Base-by-base conservation (phyloP, 2,888 invertebrate species). In the Trimorus sp. region DNA sequence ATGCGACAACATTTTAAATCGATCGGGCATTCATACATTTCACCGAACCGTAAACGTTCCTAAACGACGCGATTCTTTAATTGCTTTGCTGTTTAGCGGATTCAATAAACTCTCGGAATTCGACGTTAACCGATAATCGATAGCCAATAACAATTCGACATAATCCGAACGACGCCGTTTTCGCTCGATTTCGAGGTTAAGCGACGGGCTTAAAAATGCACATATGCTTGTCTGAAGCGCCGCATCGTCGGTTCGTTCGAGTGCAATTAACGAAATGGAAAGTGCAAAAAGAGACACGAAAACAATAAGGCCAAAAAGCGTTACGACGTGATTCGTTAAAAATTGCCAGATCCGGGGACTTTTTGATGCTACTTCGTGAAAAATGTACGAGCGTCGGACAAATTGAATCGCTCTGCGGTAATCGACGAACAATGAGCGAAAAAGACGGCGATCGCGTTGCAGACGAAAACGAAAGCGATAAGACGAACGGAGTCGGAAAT, bases 321-420 rank as follows among this genome's bases (percentile, higher is more conserved):
- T 53, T 15, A n/a, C n/a, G n/a, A n/a, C n/a, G n/a, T n/a, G n/a
- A n/a, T n/a, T 3, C 7, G 12, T 16, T 16, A 48, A 45, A 60
- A 42, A 37, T 9, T 40, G 12, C 15, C 6, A 38, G 16, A 53
- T 59, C 48, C 49, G 49, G 63, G 36, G 63, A 63, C 63, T 62
- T 63, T n/a, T 63, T 63, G 11, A 68, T 66, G 42, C 54, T 26
- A 37, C 36, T n/a, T 49, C 11, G 53, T 65, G 40, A 38, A 53
- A 51, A 69, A 77, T 69, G 49, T n/a, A n/a, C n/a, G n/a, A n/a
- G n/a, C n/a, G n/a, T 79, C 82, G 82, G 79, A 85, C 84, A 87
- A 87, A 87, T 87, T 84, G 86, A 86, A 88, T 85, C 76, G 83
- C 54, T 53, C 78, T 63, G 71, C 60, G 74, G 74, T 51, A 51